Percentiles rank a stretch among this genome's conserved stretches.
These are phyloP conservation scores for Bombus soroeensis DNA, from an alignment of 1,140 invertebrate species.

Conservation along the genomic window DNA sequence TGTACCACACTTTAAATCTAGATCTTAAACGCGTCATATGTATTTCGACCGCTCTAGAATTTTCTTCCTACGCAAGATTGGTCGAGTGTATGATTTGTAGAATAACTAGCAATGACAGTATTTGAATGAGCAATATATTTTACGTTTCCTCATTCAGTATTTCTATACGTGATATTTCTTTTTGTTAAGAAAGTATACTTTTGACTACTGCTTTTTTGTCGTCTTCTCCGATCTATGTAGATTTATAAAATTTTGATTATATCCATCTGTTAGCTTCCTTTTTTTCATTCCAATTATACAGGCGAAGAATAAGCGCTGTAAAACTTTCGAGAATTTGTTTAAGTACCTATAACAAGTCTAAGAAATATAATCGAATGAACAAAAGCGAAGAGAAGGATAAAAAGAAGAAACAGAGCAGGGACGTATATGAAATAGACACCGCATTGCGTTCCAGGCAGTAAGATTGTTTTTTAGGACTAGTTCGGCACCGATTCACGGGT, in stretches of 20 bases:
- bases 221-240: neutral
- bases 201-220: neutral
- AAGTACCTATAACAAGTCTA: neutral
- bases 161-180: neutral
- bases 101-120: neutral
- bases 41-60: neutral
- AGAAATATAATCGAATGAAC: neutral
- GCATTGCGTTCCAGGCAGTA: slow-evolving; percentile 63
- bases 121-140: neutral
- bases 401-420: slow-evolving; percentile 52
- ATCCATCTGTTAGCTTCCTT: neutral
- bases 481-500: slow-evolving; percentile 30
- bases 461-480: slow-evolving; percentile 57
- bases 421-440: slow-evolving; percentile 55
- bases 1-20: neutral
- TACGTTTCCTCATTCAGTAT: neutral
- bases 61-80: slow-evolving; percentile 3
- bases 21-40: neutral
- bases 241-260: slow-evolving; percentile 27
- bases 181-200: neutral
- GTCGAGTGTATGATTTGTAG: neutral
- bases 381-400: neutral
- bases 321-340: neutral
- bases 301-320: neutral
- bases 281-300: neutral